Evolutionary conservation across 2,888 invertebrate species (phyloP), one percentile per base, ranked within the genome.

Genomic region (Sphaerophoria rueppellii): DNA sequence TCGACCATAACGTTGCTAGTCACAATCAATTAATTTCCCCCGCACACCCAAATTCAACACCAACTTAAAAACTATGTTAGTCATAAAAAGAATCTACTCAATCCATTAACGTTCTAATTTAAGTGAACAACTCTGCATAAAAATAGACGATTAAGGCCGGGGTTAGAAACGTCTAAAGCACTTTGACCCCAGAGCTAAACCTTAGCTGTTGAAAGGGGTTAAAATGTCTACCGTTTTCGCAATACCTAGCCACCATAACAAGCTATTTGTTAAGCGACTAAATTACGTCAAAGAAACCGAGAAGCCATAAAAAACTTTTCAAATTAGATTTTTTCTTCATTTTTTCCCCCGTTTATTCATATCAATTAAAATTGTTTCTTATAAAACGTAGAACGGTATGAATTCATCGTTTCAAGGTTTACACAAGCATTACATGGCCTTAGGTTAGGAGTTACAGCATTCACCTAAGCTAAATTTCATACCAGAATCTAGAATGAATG

Each of bases 51-150:
- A 71, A 65, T 71, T 60, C 58, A 24, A 60, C 43, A 43, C 0
- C 1, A 24, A 24, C 24, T 24, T 60, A 16, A 67, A 57, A 74
- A 40, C 67, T 48, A 50, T 57, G 50, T 43, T 16, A 11, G 43
- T 4, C 43, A 43, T 12, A 50, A 34, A 48, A 12, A 34, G 43
- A 58, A 43, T 43, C 71, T 48, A 63, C 24, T 24, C 24, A 76
- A 76, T 77, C 77, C 72, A 57, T 65, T 82, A 12, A 58, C 37
- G 74, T 70, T 74, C 82, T 57, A 78, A 70, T 74, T 82, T 37
- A 74, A 72, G 34, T 2, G 12, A 46, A 40, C 5, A 43, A 43
- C 9, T 11, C 43, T 7, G 0, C 14, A 37, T 12, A 48, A 1
- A 2, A 48, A 35, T 16, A 35, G 16, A 46, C 24, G 80, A 80